Evolutionary conservation across 2,797 vertebrate species (phyloP).

Genomic region (Hoplostethus atlanticus): DNA sequence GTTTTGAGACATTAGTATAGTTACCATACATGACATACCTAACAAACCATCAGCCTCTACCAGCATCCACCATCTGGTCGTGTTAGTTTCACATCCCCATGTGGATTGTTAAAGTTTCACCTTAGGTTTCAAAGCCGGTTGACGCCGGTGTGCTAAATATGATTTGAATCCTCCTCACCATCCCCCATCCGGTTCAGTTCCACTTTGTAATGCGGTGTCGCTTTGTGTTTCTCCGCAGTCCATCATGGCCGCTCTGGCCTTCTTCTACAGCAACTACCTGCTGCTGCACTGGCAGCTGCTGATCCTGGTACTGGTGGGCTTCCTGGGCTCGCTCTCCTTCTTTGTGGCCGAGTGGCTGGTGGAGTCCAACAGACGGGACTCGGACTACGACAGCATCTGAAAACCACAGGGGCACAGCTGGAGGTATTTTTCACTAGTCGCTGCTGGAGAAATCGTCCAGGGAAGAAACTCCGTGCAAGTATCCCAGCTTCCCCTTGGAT

Average conservation of each 20-base stretch:
- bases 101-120: too few species aligned
- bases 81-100: too few species aligned
- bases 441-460: not conserved
- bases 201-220: not conserved
- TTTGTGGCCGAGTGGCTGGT: constrained; percentile 89
- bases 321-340: constrained; percentile 91
- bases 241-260: constrained; percentile 93
- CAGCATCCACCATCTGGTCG: too few species aligned
- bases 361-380: constrained; percentile 75
- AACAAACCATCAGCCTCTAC: too few species aligned
- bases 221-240: constrained; percentile 83
- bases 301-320: constrained; percentile 91
- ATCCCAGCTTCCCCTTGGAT: not conserved
- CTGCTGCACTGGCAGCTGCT: constrained; percentile 97
- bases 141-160: not conserved
- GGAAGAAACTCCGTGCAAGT: not conserved
- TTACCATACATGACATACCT: too few species aligned
- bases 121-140: not conserved
- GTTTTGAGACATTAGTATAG: too few species aligned
- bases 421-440: not conserved
- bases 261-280: constrained; percentile 98
- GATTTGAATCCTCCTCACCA: not conserved
- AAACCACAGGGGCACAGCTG: not conserved
- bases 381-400: constrained; percentile 93
- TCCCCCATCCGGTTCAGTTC: not conserved